Evolutionary conservation across 2,113 vertebrate genomes (phyloP).

Genomic region (Turdus rufiventris): DNA sequence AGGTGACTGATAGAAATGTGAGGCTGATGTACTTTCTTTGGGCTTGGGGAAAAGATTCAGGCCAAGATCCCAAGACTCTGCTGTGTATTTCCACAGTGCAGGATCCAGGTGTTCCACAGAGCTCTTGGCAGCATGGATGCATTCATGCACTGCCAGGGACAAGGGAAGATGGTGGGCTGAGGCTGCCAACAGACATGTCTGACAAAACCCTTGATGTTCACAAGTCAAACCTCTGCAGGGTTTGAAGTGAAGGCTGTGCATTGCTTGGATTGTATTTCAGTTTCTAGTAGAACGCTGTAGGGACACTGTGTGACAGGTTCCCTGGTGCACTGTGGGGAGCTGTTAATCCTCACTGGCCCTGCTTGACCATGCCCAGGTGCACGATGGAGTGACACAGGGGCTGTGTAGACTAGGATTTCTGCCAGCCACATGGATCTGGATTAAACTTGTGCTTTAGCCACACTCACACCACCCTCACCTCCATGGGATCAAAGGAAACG

Average conservation of each 20-base stretch:
- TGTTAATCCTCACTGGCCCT: background rate
- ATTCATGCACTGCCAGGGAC: background rate
- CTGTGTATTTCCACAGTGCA: background rate
- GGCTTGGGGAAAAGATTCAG: background rate
- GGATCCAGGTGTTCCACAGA: background rate
- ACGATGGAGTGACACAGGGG: background rate
- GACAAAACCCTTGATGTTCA: background rate
- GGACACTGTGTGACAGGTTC: background rate
- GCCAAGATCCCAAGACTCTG: background rate
- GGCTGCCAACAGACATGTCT: background rate
- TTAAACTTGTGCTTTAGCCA: background rate
- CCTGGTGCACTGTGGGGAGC: background rate
- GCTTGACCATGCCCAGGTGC: background rate
- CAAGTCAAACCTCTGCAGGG: background rate
- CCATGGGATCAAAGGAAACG: background rate
- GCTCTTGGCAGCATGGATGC: background rate
- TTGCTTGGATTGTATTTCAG: background rate
- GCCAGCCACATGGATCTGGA: background rate
- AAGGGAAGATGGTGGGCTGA: background rate
- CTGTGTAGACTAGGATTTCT: background rate
- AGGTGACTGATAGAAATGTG: background rate
- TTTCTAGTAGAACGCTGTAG: background rate
- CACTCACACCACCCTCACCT: background rate
- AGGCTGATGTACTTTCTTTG: background rate
- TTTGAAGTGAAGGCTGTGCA: background rate